phyloP scores from a whole-genome alignment of 1,140 invertebrate genomes.

The Bombus fervidus region DNA sequence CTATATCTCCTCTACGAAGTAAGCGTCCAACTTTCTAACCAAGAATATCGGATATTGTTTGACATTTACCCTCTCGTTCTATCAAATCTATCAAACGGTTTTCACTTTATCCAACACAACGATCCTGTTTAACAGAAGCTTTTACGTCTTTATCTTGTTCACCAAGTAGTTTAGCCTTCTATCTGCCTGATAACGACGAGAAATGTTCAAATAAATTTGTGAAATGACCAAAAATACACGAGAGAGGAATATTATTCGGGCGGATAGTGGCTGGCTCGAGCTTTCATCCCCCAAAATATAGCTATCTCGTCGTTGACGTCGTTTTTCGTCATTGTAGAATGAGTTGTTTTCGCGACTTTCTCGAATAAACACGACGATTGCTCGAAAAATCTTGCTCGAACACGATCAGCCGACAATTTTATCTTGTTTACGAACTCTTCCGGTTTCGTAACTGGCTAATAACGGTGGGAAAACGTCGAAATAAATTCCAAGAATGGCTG shows the following conservation, averaged over 20 bases:
- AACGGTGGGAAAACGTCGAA: conserved; percentile 38
- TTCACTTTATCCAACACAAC: background rate
- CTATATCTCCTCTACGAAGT: background rate
- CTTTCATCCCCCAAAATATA: conserved; percentile 2
- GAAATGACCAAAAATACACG: background rate
- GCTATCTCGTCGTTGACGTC: background rate
- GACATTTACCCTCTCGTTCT: conserved; percentile 1
- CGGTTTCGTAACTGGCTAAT: conserved; percentile 48
- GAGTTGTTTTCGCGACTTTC: conserved; percentile 1
- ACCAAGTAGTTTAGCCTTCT: background rate
- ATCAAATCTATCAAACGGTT: background rate
- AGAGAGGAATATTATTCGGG: no score
- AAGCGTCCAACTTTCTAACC: background rate
- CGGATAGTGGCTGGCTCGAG: background rate
- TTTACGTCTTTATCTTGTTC: conserved; percentile 24
- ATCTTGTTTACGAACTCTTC: conserved; percentile 49
- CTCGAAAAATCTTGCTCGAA: conserved; percentile 10
- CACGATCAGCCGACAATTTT: conserved; percentile 34
- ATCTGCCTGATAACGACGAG: background rate
- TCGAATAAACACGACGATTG: conserved; percentile 14
- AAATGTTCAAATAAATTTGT: conserved; percentile 25
- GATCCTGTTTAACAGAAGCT: background rate
- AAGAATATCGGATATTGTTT: conserved; percentile 1
- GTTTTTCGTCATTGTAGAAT: conserved; percentile 3
- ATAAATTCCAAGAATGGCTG: conserved; percentile 50